Evolutionary conservation across 2,888 invertebrate genomes (phyloP), one percentile per base, ranked within the genome.

Genomic region (Drosophila nigricruria): DNA sequence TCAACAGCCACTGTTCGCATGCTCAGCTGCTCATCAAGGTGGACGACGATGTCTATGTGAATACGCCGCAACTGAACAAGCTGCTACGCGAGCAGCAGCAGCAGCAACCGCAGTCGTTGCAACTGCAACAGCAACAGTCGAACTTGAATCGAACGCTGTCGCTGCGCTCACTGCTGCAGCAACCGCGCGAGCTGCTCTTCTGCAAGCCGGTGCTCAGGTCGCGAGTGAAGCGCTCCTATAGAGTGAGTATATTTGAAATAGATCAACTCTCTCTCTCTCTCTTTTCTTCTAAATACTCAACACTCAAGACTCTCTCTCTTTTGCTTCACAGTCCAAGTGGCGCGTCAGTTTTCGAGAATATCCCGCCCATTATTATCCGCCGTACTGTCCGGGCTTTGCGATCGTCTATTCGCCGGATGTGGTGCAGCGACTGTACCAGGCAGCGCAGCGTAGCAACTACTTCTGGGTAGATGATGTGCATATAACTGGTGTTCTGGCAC

Each of bases 391-490:
- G 27, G 97, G 97, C 27, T 95, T 95, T 94, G 95, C 94, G 3
- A 94, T 96, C 66, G 92, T 96, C 14, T 95, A 96, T 86, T 95
- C 96, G 0, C 93, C 94, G 45, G 95, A 96, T 89, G 94, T 94
- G 42, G 94, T 94, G 18, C 93, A 93, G 65, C 92, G 93, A 32
- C 92, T 96, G 16, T 94, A 95, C 56, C 93, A 93, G 61, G 94
- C 94, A 52, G 95, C 96, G 1, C 95, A 95, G 82, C 93, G 92
- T 9, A 92, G 94, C 4, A 94, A 94, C 2, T 97, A 96, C 90
- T 96, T 97, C 93, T 97, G 97, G 97, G 96, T 97, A 56, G 97
- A 97, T 90, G 97, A 97, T 91, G 96, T 96, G 38, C 96, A 96
- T 84, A 94, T 97, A 40, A 97, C 97, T 0, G 97, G 97, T 27